These are phyloP conservation scores for Grantiella picta DNA, from an alignment of 2,113 vertebrate genomes.

Conservation along the genomic window DNA sequence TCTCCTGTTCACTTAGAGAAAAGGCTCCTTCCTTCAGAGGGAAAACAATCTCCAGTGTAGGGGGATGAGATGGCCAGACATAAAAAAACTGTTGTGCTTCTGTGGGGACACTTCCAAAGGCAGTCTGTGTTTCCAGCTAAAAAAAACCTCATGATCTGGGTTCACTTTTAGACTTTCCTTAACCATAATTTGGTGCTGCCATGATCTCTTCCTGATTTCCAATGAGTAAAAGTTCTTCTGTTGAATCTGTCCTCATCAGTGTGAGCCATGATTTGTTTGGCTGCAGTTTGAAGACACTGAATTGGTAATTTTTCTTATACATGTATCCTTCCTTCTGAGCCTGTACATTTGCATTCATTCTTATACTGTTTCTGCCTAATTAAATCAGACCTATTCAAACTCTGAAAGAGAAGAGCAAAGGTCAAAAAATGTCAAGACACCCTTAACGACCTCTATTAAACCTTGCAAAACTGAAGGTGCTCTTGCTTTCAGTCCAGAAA, in stretches of 20 bases:
- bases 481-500: slow-evolving; percentile 27
- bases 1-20: background rate
- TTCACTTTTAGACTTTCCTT: background rate
- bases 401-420: slow-evolving; percentile 44
- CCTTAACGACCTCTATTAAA: slow-evolving; percentile 39
- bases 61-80: background rate
- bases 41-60: background rate
- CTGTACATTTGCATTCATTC: slow-evolving; percentile 1
- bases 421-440: slow-evolving; percentile 46
- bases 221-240: background rate
- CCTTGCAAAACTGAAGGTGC: slow-evolving; percentile 36
- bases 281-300: background rate
- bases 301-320: background rate
- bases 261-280: background rate
- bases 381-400: slow-evolving; percentile 48
- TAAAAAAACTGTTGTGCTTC: background rate
- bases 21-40: background rate
- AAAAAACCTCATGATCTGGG: background rate
- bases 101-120: background rate
- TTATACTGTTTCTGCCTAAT: slow-evolving; percentile 44
- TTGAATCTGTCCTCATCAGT: background rate
- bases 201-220: background rate
- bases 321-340: background rate
- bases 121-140: background rate
- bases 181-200: background rate